Percentiles rank a stretch among this genome's conserved stretches.
These are phyloP conservation scores for Drosophila tristis DNA, from an alignment of 1,140 invertebrate species.

Conservation along the genomic window DNA sequence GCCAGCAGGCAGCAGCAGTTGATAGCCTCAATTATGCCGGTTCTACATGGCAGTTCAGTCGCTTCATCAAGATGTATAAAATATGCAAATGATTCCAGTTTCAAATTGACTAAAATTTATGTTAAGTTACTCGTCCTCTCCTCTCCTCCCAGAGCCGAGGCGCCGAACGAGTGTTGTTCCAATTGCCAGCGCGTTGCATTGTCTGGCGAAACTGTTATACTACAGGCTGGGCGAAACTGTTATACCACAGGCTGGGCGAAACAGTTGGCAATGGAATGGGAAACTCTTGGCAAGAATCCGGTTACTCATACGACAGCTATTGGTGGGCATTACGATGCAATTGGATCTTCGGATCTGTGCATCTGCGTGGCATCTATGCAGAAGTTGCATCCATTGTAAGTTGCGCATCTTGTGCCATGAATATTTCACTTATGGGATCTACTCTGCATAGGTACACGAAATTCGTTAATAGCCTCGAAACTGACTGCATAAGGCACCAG, in stretches of 20 bases:
- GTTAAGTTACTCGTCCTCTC: constrained; percentile 56
- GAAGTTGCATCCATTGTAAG: too few species aligned
- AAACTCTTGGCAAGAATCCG: background rate
- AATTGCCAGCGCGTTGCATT: constrained; percentile 32
- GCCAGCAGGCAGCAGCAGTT: constrained; percentile 42
- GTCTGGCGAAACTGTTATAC: constrained; percentile 47
- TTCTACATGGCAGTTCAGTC: constrained; percentile 31
- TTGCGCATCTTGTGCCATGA: too few species aligned
- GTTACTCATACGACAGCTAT: too few species aligned
- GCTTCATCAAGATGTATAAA: constrained; percentile 61
- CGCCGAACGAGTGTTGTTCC: constrained; percentile 21
- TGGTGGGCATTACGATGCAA: too few species aligned
- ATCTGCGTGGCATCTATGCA: too few species aligned
- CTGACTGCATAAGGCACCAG: too few species aligned
- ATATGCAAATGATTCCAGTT: constrained; percentile 69
- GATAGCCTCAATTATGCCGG: constrained; percentile 69
- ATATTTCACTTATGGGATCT: too few species aligned
- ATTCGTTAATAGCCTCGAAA: too few species aligned
- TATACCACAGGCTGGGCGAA: constrained; percentile 24
- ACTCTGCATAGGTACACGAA: background rate
- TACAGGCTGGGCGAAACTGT: constrained; percentile 23
- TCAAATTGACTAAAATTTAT: constrained; percentile 67
- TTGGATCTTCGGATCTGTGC: too few species aligned
- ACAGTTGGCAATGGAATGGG: constrained; percentile 33
- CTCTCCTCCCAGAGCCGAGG: too few species aligned